Conservation (phyloP, 1,140 invertebrate species). For the Ceratoteleas bidentatus region DNA sequence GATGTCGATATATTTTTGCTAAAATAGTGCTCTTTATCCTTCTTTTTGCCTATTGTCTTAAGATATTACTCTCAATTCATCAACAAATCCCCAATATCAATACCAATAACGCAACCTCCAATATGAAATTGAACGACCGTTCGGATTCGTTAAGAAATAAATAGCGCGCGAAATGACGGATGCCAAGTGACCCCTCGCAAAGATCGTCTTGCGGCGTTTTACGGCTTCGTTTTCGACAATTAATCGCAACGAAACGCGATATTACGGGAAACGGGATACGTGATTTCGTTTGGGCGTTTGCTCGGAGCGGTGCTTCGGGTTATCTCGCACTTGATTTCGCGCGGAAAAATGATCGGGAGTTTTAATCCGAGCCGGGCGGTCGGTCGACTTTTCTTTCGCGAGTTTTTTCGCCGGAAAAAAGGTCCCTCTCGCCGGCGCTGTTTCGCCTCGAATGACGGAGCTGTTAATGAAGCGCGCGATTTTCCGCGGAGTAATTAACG, state of each 20-base stretch:
- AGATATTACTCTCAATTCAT: no score
- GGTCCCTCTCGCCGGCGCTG: neutral
- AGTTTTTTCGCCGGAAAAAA: slow-evolving; percentile 7
- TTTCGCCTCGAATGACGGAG: slow-evolving; percentile 8
- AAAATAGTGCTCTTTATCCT: no score
- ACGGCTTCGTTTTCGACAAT: slow-evolving; percentile 42
- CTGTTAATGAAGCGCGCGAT: slow-evolving; percentile 39
- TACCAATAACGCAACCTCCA: neutral
- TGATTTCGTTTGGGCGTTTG: slow-evolving; percentile 37
- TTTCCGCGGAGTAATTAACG: slow-evolving; percentile 13
- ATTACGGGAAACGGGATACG: slow-evolving; percentile 42
- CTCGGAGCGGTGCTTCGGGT: neutral
- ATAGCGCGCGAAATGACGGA: neutral
- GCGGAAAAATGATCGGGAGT: slow-evolving; percentile 10
- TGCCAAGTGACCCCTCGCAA: neutral
- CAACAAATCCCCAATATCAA: no score
- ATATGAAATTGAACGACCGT: neutral
- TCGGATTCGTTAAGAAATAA: neutral
- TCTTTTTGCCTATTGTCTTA: no score
- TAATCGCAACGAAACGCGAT: slow-evolving; percentile 40
- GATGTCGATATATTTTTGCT: no score
- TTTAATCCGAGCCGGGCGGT: slow-evolving; percentile 13
- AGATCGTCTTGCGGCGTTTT: slow-evolving; percentile 7
- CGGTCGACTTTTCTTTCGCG: neutral
- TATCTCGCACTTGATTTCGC: slow-evolving; percentile 30